These are phyloP conservation scores for Cyclargus thomasi DNA, from an alignment of 1,140 invertebrate genomes.

Conservation along the genomic window DNA sequence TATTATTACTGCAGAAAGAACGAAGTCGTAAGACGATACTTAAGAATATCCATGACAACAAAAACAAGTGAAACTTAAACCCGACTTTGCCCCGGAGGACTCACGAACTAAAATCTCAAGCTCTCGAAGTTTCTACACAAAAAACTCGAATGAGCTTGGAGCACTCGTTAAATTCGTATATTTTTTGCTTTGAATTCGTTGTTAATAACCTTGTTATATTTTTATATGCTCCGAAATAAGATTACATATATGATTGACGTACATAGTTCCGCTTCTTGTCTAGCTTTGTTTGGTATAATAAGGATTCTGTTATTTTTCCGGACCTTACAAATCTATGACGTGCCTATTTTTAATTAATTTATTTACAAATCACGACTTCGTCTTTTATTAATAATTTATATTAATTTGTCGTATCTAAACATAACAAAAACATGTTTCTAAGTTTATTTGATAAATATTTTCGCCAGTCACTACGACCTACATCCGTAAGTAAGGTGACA, in stretches of 20 bases:
- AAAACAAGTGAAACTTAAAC: slow-evolving; percentile 23
- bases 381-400: not conserved
- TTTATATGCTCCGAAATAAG: not conserved
- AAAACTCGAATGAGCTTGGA: not conserved
- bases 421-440: not conserved
- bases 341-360: not conserved
- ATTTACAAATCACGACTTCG: not conserved
- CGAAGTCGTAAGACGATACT: not conserved
- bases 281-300: not conserved
- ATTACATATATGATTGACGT: not conserved
- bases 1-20: not conserved
- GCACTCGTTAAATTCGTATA: not conserved
- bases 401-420: not conserved
- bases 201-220: not conserved
- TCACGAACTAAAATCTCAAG: slow-evolving; percentile 30
- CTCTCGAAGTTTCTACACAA: not conserved
- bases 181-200: not conserved
- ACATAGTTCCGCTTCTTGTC: not conserved
- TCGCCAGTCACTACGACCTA: not conserved
- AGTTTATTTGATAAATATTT: not conserved
- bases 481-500: not conserved
- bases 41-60: not conserved
- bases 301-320: too few relatives aligned
- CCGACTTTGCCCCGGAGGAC: slow-evolving; percentile 35
- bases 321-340: too few relatives aligned